Evolutionary conservation across 2,113 vertebrate species (phyloP).

Genomic region (Paralichthys olivaceus): DNA sequence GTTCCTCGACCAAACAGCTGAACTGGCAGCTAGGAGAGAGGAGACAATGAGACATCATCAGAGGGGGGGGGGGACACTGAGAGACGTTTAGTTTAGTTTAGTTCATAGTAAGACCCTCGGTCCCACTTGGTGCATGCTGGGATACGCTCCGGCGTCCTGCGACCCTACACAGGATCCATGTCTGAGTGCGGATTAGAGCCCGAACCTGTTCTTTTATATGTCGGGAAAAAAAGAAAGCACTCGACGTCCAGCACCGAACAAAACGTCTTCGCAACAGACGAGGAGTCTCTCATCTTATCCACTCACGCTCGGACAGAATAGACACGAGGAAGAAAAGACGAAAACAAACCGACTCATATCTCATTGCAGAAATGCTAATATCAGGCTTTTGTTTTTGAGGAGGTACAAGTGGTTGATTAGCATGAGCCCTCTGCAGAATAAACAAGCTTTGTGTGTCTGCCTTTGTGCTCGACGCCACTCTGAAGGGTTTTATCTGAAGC

Average conservation of each 20-base stretch:
- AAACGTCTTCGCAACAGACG: conserved; percentile 28
- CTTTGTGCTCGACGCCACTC: conserved; percentile 43
- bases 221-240: conserved; percentile 1
- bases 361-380: conserved; percentile 64
- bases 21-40: conserved; percentile 71
- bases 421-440: conserved; percentile 61
- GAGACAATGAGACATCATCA: conserved; percentile 26
- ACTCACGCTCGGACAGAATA: conserved; percentile 49
- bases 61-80: neutral
- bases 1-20: conserved; percentile 78
- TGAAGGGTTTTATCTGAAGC: conserved; percentile 50
- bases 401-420: conserved; percentile 68
- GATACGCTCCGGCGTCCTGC: neutral
- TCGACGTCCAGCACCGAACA: conserved; percentile 17
- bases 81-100: neutral
- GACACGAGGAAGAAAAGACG: conserved; percentile 31
- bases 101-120: neutral
- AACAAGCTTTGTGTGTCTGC: conserved; percentile 63
- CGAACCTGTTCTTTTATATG: conserved; percentile 34
- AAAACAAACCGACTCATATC: conserved; percentile 56
- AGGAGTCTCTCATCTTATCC: conserved; percentile 39
- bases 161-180: neutral
- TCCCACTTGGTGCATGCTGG: conserved; percentile 1
- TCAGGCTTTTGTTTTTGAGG: conserved; percentile 54
- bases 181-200: conserved; percentile 22